Base-by-base conservation (phyloP, 2,797 vertebrate species). In the Mormyrus proboscirostris region DNA sequence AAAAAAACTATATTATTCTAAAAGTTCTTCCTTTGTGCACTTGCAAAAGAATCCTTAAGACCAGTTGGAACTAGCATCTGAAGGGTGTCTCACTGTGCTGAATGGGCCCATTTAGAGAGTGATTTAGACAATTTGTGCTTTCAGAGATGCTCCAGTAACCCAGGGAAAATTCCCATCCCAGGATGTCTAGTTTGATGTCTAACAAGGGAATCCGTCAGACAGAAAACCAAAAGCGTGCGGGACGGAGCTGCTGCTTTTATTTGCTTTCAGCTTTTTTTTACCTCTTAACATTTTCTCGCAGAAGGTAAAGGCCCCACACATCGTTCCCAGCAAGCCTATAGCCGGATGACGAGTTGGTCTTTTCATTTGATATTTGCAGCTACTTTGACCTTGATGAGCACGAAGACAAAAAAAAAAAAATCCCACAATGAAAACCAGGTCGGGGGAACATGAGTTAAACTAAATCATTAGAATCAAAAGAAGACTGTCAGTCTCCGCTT, bases 361-460 rank as follows among this genome's bases (percentile, higher is more conserved):
- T 94, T 93, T 91, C 93, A 92, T 93, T 94, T 92, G 92, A 93
- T 92, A 93, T 93, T 93, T 93, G 91, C 89, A 87, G 91, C 92
- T 95, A 94, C 93, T 91, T 90, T 94, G 92, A 94, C 93, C 94
- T 94, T 92, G 92, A 93, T 92, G 93, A 82, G 89, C 59, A 33
- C 88, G 55, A 89, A 14, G 50, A 76, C 38, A 50, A 38, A 50
- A 76, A 50, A 69, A 1, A 14, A 14, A 93, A 94, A 94, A 93
- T 93, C 91, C 93, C 92, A 9, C 65, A 86, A 90, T 59, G 92
- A 92, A 94, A 94, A 90, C 88, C 92, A 92, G 92, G 92, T n/a
- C 9, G 2, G 3, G 14, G 65, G 65, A 76, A 87, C 29, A 47
- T 14, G 22, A 38, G 38, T 55, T 87, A 51, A 86, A 76, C 1